Conservation (phyloP, 2,113 vertebrate species). For the Hydrochoerus hydrochaeris region DNA sequence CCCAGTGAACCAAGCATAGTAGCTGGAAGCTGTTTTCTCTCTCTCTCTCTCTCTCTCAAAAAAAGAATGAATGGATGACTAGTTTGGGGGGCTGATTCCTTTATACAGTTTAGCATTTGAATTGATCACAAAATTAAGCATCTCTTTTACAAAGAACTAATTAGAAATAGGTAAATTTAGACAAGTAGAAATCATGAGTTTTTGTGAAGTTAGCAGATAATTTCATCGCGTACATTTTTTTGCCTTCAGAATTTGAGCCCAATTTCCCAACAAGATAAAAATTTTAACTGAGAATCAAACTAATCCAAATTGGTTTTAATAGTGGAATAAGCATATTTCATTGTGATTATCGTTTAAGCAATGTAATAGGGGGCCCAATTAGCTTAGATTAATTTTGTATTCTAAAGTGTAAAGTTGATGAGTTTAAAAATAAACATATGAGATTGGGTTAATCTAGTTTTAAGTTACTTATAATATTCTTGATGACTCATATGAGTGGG, state of each 20-base stretch:
- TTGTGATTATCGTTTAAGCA: not conserved
- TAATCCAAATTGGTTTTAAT: not conserved
- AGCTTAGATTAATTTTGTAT: not conserved
- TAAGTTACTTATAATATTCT: slow-evolving; percentile 27
- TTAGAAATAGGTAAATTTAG: not conserved
- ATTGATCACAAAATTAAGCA: not conserved
- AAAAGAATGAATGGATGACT: too few relatives aligned
- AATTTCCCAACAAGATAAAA: not conserved
- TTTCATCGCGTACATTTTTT: not conserved
- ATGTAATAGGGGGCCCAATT: not conserved
- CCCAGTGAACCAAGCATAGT: not conserved
- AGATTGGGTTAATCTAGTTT: not conserved
- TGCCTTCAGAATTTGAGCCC: slow-evolving; percentile 26
- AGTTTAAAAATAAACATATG: not conserved
- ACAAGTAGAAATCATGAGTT: not conserved
- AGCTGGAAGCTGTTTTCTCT: not conserved
- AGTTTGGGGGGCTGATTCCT: not conserved
- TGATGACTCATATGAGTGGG: not conserved
- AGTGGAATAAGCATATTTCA: not conserved
- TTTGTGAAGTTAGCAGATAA: not conserved
- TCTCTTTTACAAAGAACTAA: not conserved
- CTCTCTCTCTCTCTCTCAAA: too few relatives aligned
- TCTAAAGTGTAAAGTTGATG: not conserved
- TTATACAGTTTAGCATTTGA: not conserved
- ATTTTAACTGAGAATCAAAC: not conserved